Percentiles rank a stretch among this genome's conserved stretches.
Evolutionary conservation across 2,113 vertebrate genomes (phyloP).

Genomic region (Desmodus rotundus): DNA sequence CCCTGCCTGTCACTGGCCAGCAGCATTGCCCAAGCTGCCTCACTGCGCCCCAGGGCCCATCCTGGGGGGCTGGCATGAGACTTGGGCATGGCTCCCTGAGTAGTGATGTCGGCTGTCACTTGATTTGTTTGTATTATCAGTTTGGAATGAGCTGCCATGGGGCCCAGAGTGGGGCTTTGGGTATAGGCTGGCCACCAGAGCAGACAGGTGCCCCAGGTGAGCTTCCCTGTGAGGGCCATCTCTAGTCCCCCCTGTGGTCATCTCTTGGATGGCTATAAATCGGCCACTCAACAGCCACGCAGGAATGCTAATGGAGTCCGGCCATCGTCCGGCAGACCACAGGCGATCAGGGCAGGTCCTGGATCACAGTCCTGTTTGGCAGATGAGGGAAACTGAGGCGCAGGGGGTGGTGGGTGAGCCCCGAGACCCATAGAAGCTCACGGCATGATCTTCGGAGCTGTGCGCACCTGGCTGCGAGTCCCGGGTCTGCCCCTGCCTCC

Average conservation of each 20-base stretch:
- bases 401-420: no score
- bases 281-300: rapidly evolving
- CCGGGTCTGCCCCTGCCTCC: rapidly evolving
- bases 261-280: rapidly evolving
- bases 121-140: not conserved
- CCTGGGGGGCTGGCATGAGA: not conserved
- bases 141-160: not conserved
- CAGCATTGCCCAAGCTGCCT: rapidly evolving
- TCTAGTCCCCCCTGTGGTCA: rapidly evolving
- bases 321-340: rapidly evolving
- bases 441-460: rapidly evolving
- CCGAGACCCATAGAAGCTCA: not conserved
- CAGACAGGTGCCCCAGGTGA: rapidly evolving
- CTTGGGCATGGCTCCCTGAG: not conserved
- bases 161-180: not conserved
- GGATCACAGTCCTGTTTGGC: not conserved
- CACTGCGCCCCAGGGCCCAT: rapidly evolving
- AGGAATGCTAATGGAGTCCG: rapidly evolving
- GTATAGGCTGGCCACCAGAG: not conserved
- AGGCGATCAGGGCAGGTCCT: not conserved
- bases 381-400: not conserved
- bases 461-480: rapidly evolving
- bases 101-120: not conserved
- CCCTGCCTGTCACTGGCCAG: rapidly evolving
- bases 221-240: rapidly evolving